A percentile compares a stretch with the other conserved stretches of the same genome.
Conservation (phyloP, 2,888 invertebrate species). For the Polyommatus iphigenia region DNA sequence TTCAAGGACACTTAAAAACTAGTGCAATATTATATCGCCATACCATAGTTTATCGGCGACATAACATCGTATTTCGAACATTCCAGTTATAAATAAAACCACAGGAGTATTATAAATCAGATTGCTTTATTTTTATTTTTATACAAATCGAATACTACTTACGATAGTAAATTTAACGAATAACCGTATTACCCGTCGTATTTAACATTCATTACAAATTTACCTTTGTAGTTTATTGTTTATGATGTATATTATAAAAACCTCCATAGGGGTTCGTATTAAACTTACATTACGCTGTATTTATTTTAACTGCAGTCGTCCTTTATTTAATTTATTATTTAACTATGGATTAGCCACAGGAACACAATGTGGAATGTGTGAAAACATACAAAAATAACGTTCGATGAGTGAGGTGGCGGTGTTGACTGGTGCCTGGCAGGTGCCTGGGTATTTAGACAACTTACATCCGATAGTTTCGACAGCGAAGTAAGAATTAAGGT, state of each 20-base stretch:
- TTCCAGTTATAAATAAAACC: constrained; percentile 57
- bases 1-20: no score
- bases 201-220: constrained; percentile 72
- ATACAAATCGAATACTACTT: constrained; percentile 81
- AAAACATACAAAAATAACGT: constrained; percentile 49
- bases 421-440: constrained; percentile 24
- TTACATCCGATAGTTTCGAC: background rate
- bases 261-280: constrained; percentile 78
- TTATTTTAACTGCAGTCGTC: constrained; percentile 74
- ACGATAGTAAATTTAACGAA: constrained; percentile 79
- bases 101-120: constrained; percentile 74
- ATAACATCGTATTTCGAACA: no score
- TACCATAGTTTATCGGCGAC: no score
- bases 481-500: background rate
- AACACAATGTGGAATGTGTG: constrained; percentile 65
- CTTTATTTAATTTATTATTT: constrained; percentile 63
- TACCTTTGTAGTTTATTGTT: constrained; percentile 69
- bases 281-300: constrained; percentile 76
- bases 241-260: constrained; percentile 74
- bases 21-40: no score
- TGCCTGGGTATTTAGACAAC: background rate
- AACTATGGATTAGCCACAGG: constrained; percentile 69
- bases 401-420: constrained; percentile 37
- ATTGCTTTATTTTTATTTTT: constrained; percentile 81
- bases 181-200: constrained; percentile 73